Percentiles rank a stretch among this genome's conserved stretches.
phyloP scores from a whole-genome alignment of 2,113 vertebrate species.

The Ptilorrhoa leucosticta region DNA sequence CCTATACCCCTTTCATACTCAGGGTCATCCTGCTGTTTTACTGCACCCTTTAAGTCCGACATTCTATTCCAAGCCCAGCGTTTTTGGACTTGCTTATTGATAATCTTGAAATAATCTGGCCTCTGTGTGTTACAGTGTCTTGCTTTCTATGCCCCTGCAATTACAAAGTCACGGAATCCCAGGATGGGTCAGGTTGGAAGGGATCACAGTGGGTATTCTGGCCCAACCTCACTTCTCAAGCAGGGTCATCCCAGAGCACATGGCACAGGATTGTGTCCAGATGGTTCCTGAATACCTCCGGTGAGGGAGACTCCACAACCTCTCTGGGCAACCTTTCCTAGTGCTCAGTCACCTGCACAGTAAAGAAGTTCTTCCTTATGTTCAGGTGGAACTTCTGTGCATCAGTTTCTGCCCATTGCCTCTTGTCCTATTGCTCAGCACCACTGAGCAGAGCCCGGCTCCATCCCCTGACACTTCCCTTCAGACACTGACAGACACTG shows the following conservation, averaged over 20 bases:
- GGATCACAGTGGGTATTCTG: not conserved
- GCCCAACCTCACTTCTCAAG: not conserved
- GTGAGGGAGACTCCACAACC: not conserved
- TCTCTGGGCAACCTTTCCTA: not conserved
- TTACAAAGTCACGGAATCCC: not conserved
- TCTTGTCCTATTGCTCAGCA: accelerated
- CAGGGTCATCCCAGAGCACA: not conserved
- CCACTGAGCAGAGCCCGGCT: not conserved
- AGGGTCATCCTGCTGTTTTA: not conserved
- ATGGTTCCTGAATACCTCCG: accelerated
- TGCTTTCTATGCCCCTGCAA: not conserved
- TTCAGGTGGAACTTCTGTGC: not conserved
- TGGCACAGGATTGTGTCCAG: not conserved
- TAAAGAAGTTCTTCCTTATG: not conserved
- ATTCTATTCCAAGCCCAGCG: not conserved
- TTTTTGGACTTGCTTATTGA: not conserved
- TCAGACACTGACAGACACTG: accelerated
- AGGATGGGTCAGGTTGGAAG: not conserved
- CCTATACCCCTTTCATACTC: not conserved
- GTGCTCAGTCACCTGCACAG: not conserved
- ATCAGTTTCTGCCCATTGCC: not conserved
- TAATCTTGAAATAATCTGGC: not conserved
- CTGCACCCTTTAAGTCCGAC: not conserved
- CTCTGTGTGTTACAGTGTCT: not conserved
- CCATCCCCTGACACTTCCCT: not conserved